Conservation (phyloP, 2,797 vertebrate genomes). For the Loriculus beryllinus region DNA sequence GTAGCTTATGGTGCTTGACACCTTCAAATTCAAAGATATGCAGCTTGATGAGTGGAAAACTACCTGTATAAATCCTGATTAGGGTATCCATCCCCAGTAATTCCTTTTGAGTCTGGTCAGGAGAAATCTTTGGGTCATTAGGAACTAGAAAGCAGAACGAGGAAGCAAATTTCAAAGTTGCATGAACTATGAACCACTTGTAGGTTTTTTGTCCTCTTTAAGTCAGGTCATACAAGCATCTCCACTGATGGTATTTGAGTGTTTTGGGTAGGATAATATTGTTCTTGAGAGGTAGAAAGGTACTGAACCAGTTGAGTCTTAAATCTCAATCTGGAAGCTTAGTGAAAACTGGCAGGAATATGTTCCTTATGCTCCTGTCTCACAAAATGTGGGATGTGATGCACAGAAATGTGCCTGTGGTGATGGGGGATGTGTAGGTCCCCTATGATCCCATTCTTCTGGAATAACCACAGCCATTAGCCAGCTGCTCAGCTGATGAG, state of each 20-base stretch:
- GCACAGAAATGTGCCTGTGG: not conserved
- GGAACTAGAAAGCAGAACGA: not conserved
- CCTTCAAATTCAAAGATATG: not conserved
- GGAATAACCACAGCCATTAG: not conserved
- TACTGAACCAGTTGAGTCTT: not conserved
- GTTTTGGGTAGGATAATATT: not conserved
- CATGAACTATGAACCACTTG: not conserved
- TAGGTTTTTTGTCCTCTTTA: not conserved
- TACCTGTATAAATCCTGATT: not conserved
- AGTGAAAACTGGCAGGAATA: not conserved
- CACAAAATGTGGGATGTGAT: not conserved
- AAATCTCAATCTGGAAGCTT: not conserved
- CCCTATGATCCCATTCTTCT: not conserved
- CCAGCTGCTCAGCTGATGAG: not conserved
- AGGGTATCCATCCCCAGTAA: rapidly evolving
- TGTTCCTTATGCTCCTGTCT: not conserved
- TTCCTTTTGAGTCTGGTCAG: not conserved
- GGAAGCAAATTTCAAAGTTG: not conserved
- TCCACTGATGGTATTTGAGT: not conserved
- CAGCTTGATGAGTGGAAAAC: not conserved
- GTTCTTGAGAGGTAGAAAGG: not conserved
- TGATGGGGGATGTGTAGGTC: not conserved
- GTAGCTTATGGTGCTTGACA: not conserved
- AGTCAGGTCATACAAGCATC: not conserved
- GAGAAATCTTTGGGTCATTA: not conserved